Evolutionary conservation across 2,797 vertebrate species (phyloP).

Genomic region (Pangasius larnaudii): DNA sequence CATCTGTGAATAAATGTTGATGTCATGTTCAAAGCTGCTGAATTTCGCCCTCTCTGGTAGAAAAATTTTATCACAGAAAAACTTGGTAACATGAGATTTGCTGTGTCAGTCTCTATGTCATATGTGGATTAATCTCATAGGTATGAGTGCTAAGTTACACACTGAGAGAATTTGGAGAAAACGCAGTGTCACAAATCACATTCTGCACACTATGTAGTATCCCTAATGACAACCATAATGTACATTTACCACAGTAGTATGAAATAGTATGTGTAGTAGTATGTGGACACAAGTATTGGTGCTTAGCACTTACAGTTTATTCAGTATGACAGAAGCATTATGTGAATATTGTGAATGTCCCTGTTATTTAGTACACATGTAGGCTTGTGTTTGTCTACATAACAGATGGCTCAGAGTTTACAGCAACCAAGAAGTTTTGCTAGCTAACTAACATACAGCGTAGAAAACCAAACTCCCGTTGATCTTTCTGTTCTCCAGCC

Average conservation of each 20-base stretch:
- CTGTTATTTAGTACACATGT: not conserved
- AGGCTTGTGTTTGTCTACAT: not conserved
- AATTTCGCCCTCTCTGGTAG: not conserved
- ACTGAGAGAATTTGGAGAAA: not conserved
- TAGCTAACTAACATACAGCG: not conserved
- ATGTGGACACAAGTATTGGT: not conserved
- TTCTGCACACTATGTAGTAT: not conserved
- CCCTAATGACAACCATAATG: not conserved
- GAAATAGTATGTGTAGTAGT: too few species aligned
- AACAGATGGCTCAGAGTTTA: not conserved
- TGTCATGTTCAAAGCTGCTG: not conserved
- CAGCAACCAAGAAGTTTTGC: not conserved
- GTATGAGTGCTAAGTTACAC: not conserved
- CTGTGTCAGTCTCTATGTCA: not conserved
- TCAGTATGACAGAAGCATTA: not conserved
- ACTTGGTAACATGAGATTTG: not conserved
- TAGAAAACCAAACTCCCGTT: not conserved
- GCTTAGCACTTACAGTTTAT: not conserved
- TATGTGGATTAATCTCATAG: not conserved
- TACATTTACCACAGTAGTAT: too few species aligned
- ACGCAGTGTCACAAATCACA: not conserved
- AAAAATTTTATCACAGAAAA: not conserved
- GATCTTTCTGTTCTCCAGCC: not conserved
- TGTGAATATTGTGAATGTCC: conserved; percentile 1
- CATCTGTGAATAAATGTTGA: not conserved